Base-by-base conservation (phyloP, 2,113 vertebrate genomes). In the Microtus pennsylvanicus region DNA sequence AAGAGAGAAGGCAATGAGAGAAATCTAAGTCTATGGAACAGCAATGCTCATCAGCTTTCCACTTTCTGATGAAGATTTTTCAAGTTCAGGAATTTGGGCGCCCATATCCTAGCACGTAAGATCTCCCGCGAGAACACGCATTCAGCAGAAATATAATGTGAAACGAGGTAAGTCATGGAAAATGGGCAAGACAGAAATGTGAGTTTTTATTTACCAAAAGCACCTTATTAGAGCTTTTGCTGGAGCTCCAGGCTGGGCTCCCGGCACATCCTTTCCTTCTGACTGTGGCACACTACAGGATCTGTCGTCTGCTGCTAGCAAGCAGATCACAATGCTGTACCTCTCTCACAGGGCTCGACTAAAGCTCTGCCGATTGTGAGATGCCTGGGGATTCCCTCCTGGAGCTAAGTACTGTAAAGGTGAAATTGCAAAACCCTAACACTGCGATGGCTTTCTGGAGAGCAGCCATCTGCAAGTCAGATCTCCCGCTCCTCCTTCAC, bases 181-280 rank as follows among this genome's bases (percentile, higher is more conserved):
- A 91, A 52, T n/a, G 90, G 92, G 42, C 58, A 87, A 65, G 17
- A 58, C 42, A 47, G 80, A 97, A 96, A 90, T 7, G 2, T 35
- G 81, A 74, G 58, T 67, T 95, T 95, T 83, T 94, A 70, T 93
- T 96, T 95, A 94, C 86, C 76, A 95, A 94, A 94, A 83, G 61
- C 72, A 95, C 35, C 93, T 92, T 90, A 87, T 88, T 86, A 80
- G 35, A 93, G 81, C 77, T 91, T 82, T 74, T 76, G 30, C 19
- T 86, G 94, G 45, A 81, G 35, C 72, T 94, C 81, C 38, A 95
- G 77, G 86, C 86, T 94, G 42, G 63, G 52, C 86, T 94, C 78
- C 69, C 94, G 81, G 45, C 8, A 55, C 92, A 92, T 81, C 82
- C 87, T 86, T 96, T 89, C 90, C 92, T 91, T 94, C 63, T 92